Percentiles rank a stretch among this genome's conserved stretches.
Evolutionary conservation across 2,113 vertebrate species (phyloP).

Genomic region (Cebus imitator): DNA sequence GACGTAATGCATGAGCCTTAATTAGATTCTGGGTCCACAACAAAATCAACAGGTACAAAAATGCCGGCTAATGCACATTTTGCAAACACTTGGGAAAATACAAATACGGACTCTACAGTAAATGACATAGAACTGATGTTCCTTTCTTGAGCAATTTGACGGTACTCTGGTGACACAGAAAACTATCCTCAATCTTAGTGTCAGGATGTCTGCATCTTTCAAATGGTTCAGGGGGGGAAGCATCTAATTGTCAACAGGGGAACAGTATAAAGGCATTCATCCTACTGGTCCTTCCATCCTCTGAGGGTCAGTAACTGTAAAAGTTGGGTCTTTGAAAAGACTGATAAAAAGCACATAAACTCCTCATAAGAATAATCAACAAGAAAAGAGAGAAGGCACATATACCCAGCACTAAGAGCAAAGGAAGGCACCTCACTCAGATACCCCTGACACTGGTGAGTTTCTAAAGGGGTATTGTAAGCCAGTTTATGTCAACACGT

Average conservation of each 20-base stretch:
- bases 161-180: not conserved
- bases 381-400: not conserved
- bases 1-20: fast-evolving
- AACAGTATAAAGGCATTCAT: not conserved
- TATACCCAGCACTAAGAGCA: not conserved
- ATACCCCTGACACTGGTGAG: not conserved
- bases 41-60: not conserved
- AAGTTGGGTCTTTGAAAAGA: not conserved
- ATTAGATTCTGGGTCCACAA: not conserved
- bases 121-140: not conserved
- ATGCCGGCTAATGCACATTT: not conserved
- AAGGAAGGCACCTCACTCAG: not conserved
- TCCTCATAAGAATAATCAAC: not conserved
- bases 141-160: not conserved
- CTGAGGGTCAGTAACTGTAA: not conserved
- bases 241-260: not conserved
- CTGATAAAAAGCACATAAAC: not conserved
- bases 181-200: not conserved
- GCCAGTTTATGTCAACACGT: not conserved
- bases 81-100: not conserved
- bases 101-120: not conserved
- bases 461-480: not conserved
- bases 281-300: not conserved
- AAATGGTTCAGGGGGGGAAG: not conserved
- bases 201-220: not conserved